phyloP scores from a whole-genome alignment of 2,113 vertebrate species.

The Cyanistes caeruleus region DNA sequence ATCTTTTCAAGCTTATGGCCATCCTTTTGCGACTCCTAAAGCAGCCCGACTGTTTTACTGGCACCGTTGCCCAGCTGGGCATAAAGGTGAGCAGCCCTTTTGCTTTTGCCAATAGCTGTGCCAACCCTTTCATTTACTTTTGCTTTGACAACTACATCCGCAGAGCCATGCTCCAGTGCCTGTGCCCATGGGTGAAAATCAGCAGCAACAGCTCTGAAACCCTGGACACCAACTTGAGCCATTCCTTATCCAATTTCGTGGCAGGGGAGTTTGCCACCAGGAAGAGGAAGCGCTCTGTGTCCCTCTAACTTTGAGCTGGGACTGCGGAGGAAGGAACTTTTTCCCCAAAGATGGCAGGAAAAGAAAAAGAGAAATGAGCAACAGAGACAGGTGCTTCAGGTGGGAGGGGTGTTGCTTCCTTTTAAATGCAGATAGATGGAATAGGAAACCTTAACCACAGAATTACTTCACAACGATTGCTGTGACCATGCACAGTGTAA shows the following conservation, averaged over 20 bases:
- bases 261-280: constrained; percentile 19
- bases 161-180: constrained; percentile 49
- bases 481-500: neutral
- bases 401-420: neutral
- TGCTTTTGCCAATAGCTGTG: constrained; percentile 80
- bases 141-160: constrained; percentile 74
- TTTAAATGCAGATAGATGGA: neutral
- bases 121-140: constrained; percentile 81
- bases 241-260: constrained; percentile 62
- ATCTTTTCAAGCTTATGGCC: constrained; percentile 74
- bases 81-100: constrained; percentile 74
- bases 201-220: constrained; percentile 58
- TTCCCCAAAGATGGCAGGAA: neutral
- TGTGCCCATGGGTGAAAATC: constrained; percentile 62
- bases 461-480: neutral
- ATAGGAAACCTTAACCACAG: neutral
- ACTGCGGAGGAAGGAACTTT: neutral
- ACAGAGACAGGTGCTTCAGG: neutral
- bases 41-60: neutral
- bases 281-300: constrained; percentile 69
- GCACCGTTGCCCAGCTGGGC: constrained; percentile 33
- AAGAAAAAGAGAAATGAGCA: neutral
- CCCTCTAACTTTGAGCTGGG: constrained; percentile 40
- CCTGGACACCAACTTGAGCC: constrained; percentile 64
- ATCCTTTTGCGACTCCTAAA: constrained; percentile 55